Evolutionary conservation across 2,888 invertebrate species (phyloP).

Genomic region (Troglohyphantes excavatus): DNA sequence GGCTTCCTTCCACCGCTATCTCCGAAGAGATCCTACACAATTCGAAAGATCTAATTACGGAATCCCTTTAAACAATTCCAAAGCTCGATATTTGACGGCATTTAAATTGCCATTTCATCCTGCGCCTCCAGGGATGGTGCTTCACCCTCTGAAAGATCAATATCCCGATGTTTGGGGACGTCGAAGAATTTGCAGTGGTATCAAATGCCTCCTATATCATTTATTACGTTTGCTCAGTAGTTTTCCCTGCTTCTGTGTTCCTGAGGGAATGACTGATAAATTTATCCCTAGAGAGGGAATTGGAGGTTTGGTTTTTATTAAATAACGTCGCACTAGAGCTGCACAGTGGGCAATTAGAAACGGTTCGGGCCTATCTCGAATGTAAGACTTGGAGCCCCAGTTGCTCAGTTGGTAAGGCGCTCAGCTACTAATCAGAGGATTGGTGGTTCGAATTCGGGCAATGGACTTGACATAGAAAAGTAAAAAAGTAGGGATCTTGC

Average conservation of each 20-base stretch:
- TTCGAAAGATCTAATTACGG: slow-evolving; percentile 43
- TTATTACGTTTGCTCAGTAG: slow-evolving; percentile 29
- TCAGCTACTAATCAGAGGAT: no score
- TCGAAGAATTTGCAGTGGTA: not conserved
- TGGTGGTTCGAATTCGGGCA: no score
- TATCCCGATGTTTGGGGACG: not conserved
- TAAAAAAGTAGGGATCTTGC: no score
- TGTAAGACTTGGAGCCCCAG: no score
- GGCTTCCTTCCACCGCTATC: slow-evolving; percentile 26
- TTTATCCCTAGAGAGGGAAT: no score
- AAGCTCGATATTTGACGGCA: slow-evolving; percentile 57
- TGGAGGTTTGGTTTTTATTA: no score
- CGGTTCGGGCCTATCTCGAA: no score
- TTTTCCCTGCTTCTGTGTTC: not conserved
- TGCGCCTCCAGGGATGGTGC: not conserved
- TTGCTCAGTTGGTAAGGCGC: no score
- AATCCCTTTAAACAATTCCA: slow-evolving; percentile 29
- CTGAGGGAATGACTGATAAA: no score
- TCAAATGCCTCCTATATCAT: slow-evolving; percentile 2
- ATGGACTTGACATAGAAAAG: no score
- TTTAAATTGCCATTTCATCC: slow-evolving; percentile 51
- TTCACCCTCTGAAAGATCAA: not conserved
- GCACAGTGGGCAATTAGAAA: no score
- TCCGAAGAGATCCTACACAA: slow-evolving; percentile 7
- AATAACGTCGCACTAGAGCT: no score